Conservation (phyloP, 2,113 vertebrate species). For the Dermatemys mawii region DNA sequence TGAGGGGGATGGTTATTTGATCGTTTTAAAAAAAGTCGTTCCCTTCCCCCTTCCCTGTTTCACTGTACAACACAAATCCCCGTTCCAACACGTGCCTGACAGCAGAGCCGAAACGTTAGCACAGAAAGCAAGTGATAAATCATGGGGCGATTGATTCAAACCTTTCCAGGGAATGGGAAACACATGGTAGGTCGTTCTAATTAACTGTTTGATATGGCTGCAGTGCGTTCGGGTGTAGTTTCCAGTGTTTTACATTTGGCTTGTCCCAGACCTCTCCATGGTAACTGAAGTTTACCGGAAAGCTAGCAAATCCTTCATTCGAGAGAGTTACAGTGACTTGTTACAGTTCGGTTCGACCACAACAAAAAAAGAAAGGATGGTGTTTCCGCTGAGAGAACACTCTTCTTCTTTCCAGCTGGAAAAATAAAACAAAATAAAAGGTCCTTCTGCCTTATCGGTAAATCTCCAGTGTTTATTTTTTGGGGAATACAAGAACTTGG, state of each 20-base stretch:
- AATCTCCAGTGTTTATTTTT: background rate
- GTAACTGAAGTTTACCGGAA: conserved; percentile 76
- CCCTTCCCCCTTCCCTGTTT: background rate
- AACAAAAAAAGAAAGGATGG: background rate
- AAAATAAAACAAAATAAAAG: conserved; percentile 5
- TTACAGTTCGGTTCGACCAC: conserved; percentile 42
- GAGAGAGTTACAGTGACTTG: conserved; percentile 40
- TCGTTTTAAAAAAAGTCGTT: background rate
- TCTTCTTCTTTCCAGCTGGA: conserved; percentile 41
- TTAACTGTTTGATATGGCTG: conserved; percentile 73
- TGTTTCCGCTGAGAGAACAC: conserved; percentile 23
- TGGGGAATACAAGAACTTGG: fast-evolving
- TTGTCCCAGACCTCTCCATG: conserved; percentile 76
- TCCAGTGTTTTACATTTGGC: conserved; percentile 71
- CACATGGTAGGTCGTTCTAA: conserved; percentile 78
- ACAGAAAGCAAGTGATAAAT: conserved; percentile 83
- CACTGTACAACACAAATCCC: conserved; percentile 25
- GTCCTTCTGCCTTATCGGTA: background rate
- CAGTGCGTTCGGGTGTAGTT: conserved; percentile 60
- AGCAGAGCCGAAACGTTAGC: conserved; percentile 48
- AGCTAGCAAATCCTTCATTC: conserved; percentile 61
- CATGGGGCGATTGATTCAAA: conserved; percentile 72
- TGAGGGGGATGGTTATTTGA: conserved; percentile 26
- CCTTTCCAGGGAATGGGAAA: conserved; percentile 77
- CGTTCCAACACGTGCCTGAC: conserved; percentile 60